Conservation (phyloP, 2,113 vertebrate species). For the Hemibagrus wyckioides region DNA sequence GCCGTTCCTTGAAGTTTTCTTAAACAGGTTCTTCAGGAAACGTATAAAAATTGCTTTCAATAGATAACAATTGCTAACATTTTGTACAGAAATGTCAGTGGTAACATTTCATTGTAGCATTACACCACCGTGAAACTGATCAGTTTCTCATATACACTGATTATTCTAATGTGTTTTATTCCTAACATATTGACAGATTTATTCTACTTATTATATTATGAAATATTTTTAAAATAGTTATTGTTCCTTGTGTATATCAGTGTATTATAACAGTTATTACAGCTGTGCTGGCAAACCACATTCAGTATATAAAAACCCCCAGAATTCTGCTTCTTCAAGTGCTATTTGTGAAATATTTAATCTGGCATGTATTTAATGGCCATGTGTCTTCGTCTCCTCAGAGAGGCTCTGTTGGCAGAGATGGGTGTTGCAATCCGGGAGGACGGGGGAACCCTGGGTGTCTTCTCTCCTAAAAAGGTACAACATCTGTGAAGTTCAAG, state of each 20-base stretch:
- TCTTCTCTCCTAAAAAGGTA: slow-evolving; percentile 99
- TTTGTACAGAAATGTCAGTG: too few relatives aligned
- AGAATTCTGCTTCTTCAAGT: background rate
- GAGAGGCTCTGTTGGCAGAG: slow-evolving; percentile 94
- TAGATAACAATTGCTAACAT: too few relatives aligned
- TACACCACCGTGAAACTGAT: too few relatives aligned
- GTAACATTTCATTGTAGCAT: too few relatives aligned
- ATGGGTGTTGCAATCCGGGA: slow-evolving; percentile 99
- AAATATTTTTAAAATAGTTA: background rate
- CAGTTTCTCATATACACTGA: too few relatives aligned
- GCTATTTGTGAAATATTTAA: background rate
- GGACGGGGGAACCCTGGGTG: slow-evolving; percentile 95
- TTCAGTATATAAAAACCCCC: background rate
- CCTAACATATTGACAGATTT: background rate
- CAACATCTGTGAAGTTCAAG: slow-evolving; percentile 31
- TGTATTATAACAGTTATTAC: background rate
- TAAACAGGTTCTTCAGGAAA: background rate
- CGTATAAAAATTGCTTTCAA: too few relatives aligned
- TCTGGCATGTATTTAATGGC: slow-evolving; percentile 20
- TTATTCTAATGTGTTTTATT: background rate
- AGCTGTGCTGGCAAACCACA: background rate
- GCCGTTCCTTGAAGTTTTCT: background rate
- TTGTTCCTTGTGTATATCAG: background rate
- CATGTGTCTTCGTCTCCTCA: slow-evolving; percentile 57
- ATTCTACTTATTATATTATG: background rate